Conservation (phyloP, 2,113 vertebrate genomes). For the Elephantulus edwardii region DNA sequence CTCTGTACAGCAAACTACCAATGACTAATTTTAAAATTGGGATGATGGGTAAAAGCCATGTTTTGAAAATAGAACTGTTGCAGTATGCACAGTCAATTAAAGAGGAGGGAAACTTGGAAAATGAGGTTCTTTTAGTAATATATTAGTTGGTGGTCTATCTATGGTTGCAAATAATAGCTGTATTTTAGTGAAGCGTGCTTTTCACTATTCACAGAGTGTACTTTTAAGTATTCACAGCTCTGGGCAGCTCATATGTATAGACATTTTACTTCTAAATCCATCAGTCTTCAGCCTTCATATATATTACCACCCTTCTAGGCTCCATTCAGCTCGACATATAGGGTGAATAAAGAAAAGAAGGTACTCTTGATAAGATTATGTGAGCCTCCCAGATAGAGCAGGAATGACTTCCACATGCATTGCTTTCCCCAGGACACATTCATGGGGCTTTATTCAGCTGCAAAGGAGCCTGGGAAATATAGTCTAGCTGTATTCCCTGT, state of each 20-base stretch:
- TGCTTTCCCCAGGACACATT: background rate
- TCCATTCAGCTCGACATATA: background rate
- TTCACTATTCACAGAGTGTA: background rate
- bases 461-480: background rate
- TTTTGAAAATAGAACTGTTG: background rate
- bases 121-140: background rate
- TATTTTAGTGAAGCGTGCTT: background rate
- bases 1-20: no score
- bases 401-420: background rate
- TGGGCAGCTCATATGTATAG: background rate
- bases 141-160: background rate
- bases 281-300: background rate
- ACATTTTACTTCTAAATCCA: background rate
- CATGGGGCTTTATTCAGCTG: background rate
- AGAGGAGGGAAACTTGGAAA: background rate
- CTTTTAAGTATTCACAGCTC: background rate
- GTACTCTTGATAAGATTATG: background rate
- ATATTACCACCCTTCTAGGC: background rate
- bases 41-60: background rate
- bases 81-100: background rate
- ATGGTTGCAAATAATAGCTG: background rate
- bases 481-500: background rate
- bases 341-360: conserved; percentile 5
- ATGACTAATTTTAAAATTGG: background rate
- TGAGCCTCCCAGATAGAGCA: background rate